Evolutionary conservation across 1,140 invertebrate species (phyloP), one percentile per base, ranked within the genome.

Genomic region (Cardiocondyla obscurior): DNA sequence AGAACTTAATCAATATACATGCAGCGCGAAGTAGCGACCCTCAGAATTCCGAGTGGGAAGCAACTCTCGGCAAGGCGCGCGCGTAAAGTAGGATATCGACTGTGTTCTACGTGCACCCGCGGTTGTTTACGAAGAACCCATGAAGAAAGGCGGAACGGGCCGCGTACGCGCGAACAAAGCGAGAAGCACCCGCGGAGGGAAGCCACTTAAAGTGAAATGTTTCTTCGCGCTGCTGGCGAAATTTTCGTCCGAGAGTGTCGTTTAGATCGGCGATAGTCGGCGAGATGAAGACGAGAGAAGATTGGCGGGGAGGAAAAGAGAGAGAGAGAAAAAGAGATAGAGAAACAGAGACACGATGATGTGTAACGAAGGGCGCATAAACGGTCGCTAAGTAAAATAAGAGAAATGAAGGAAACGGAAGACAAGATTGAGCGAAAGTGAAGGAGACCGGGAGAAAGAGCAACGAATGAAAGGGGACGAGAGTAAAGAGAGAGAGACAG

Each of bases 211-310:
- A 88, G 89, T 87, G 74, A 83, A 83, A 85, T 85, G 67, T 90
- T 82, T 83, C 79, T 58, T 82, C 81, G 46, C 62, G 81, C 81
- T 84, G 81, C 55, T 60, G 70, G 70, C n/a, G 51, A 67, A 85
- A 90, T 90, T 88, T 87, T 53, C 73, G 70, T 76, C 64, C 57
- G 82, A 86, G 89, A 88, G 85, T 89, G 88, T 90, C 85, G 87
- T 90, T 90, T 81, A 87, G 84, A 88, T 81, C 58, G 57, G 76
- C 53, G 22, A 67, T 67, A 44, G 44, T 25, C n/a, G 39, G 51
- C 70, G 73, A 74, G 42, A 67, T 6, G 33, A 62, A 39, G 64
- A 58, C 42, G 55, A 62, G 62, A 51, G 46, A 74, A 51, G 25
- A 65, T 64, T 65, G 53, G 12, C 28, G 67, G 44, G 5, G 19